Evolutionary conservation across 2,113 vertebrate species (phyloP).

Genomic region (Carassius gibelio): DNA sequence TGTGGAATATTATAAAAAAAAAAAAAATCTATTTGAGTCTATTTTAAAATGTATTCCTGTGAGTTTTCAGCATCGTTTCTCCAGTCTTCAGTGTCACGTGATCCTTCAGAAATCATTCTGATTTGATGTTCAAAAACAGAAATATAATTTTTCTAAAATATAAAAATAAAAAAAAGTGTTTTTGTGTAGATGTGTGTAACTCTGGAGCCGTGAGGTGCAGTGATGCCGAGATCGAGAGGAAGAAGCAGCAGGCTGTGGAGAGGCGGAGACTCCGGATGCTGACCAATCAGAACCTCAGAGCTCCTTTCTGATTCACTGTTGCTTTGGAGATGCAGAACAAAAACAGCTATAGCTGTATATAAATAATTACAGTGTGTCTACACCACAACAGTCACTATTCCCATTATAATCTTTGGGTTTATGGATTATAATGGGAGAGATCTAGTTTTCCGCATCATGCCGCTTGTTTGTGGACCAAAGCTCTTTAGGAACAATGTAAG

Average conservation of each 20-base stretch:
- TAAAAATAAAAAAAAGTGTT: neutral
- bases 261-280: conserved; percentile 79
- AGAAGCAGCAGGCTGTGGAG: conserved; percentile 89
- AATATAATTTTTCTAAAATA: too few relatives aligned
- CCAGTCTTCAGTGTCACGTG: too few relatives aligned
- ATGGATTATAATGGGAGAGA: neutral
- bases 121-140: too few relatives aligned
- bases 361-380: neutral
- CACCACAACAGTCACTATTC: neutral
- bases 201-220: conserved; percentile 77
- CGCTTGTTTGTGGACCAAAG: neutral
- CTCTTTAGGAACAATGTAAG: neutral
- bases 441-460: neutral
- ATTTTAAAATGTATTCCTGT: too few relatives aligned
- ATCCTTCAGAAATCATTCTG: too few relatives aligned
- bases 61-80: too few relatives aligned
- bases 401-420: neutral
- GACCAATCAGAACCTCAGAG: conserved; percentile 61
- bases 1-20: too few relatives aligned
- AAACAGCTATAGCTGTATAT: neutral
- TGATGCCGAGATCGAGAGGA: conserved; percentile 88
- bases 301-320: conserved; percentile 56
- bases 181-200: conserved; percentile 63
- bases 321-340: neutral
- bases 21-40: too few relatives aligned